These are phyloP conservation scores for Octonoba sinensis DNA, from an alignment of 2,888 invertebrate genomes.

Conservation along the genomic window DNA sequence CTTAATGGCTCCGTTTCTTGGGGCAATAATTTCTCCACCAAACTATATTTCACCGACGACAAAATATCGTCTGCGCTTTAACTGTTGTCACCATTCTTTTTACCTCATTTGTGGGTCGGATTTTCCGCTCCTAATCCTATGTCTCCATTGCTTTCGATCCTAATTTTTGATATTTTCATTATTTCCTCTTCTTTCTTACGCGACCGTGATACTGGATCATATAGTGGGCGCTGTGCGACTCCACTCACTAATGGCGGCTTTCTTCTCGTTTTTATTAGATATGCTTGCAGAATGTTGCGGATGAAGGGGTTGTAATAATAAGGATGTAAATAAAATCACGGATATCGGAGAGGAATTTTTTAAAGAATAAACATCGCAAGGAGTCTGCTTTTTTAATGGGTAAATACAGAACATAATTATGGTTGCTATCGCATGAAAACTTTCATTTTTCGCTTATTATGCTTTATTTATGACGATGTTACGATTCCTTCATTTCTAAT, in stretches of 20 bases:
- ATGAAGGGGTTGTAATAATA: not conserved
- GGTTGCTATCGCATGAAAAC: too few relatives aligned
- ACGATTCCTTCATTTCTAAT: too few relatives aligned
- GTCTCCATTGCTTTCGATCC: too few relatives aligned
- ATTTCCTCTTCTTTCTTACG: not conserved
- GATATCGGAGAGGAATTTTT: not conserved
- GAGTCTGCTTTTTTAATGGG: not conserved
- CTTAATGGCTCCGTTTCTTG: slow-evolving; percentile 45
- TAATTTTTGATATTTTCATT: not conserved
- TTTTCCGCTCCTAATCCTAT: slow-evolving; percentile 26
- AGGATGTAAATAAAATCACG: not conserved
- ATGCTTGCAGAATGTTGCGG: not conserved
- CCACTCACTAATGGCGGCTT: slow-evolving; percentile 2
- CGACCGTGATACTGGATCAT: not conserved
- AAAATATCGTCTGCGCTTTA: slow-evolving; percentile 57
- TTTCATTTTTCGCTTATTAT: too few relatives aligned
- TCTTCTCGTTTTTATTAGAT: not conserved
- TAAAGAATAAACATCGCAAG: not conserved
- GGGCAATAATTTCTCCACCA: slow-evolving; percentile 18
- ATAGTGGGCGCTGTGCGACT: slow-evolving; percentile 3
- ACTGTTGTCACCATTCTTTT: slow-evolving; percentile 41
- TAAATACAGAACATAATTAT: not conserved
- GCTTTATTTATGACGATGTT: too few relatives aligned
- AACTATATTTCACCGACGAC: slow-evolving; percentile 20
- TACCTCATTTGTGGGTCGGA: slow-evolving; percentile 46